Percentiles rank a stretch among this genome's conserved stretches.
These are phyloP conservation scores for Chrysocyon brachyurus DNA, from an alignment of 2,797 vertebrate genomes.

Conservation along the genomic window DNA sequence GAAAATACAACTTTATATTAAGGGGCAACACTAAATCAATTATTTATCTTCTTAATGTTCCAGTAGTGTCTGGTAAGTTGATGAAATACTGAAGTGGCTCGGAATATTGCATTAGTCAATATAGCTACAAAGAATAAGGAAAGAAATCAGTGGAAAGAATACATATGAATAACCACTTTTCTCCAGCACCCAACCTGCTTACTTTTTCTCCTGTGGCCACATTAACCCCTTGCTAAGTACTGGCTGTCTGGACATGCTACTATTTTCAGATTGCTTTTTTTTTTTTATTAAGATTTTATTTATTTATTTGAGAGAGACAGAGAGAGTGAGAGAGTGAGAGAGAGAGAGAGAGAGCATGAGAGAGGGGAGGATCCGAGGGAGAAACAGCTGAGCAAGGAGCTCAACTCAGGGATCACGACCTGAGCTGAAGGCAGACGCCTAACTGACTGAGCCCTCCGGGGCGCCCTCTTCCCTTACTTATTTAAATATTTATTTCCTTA, in stretches of 20 bases:
- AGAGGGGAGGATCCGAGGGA: too few species aligned
- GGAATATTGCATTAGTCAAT: slow-evolving; percentile 76
- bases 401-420: too few species aligned
- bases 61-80: slow-evolving; percentile 73
- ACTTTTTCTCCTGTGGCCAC: not conserved
- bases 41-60: slow-evolving; percentile 79
- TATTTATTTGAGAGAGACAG: too few species aligned
- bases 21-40: slow-evolving; percentile 35
- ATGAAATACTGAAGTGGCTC: slow-evolving; percentile 77
- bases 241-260: not conserved
- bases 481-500: slow-evolving; percentile 22
- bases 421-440: too few species aligned
- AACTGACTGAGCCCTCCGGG: too few species aligned
- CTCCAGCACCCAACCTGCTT: not conserved
- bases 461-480: not conserved
- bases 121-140: not conserved
- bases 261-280: not conserved
- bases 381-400: too few species aligned
- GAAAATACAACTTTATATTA: slow-evolving; percentile 69
- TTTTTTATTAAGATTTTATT: too few species aligned
- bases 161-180: not conserved
- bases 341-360: too few species aligned
- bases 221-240: not conserved
- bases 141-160: slow-evolving; percentile 16
- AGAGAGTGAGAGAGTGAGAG: too few species aligned